These are phyloP conservation scores for Charaxes varanes DNA, from an alignment of 1,140 invertebrate genomes.

Conservation along the genomic window DNA sequence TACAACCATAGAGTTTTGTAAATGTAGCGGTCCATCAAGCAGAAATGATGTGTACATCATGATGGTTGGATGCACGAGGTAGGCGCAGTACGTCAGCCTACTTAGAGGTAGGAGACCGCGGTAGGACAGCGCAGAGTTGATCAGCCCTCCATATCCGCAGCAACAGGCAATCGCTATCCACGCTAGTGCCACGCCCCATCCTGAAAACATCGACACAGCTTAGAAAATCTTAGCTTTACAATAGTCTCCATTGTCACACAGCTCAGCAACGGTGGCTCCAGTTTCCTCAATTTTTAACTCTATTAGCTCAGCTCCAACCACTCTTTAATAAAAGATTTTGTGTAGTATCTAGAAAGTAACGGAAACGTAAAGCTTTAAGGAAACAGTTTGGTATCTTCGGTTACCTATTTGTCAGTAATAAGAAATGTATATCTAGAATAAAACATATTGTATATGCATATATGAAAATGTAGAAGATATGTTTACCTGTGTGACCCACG, in stretches of 20 bases:
- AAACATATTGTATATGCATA: too few relatives aligned
- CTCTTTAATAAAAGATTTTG: too few relatives aligned
- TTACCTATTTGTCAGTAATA: too few relatives aligned
- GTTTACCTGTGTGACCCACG: constrained; percentile 73
- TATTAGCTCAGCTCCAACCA: too few relatives aligned
- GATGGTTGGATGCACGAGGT: constrained; percentile 90
- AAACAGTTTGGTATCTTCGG: too few relatives aligned
- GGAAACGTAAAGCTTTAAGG: too few relatives aligned
- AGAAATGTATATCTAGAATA: too few relatives aligned
- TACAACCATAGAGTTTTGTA: constrained; percentile 83
- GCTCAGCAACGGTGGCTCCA: too few relatives aligned
- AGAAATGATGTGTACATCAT: constrained; percentile 86
- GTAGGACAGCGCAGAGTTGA: constrained; percentile 86
- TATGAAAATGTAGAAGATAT: not conserved
- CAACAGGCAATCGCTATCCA: constrained; percentile 90
- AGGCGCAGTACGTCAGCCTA: constrained; percentile 92
- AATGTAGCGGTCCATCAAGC: constrained; percentile 84
- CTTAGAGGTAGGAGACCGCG: constrained; percentile 88
- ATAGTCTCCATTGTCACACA: too few relatives aligned
- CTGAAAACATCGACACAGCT: constrained; percentile 56
- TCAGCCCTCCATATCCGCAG: constrained; percentile 82
- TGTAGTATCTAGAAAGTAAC: too few relatives aligned
- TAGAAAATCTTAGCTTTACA: constrained; percentile 33
- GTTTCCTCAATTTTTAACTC: too few relatives aligned
- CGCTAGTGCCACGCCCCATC: constrained; percentile 83